phyloP scores from a whole-genome alignment of 2,113 vertebrate species.

The Passerina amoena region DNA sequence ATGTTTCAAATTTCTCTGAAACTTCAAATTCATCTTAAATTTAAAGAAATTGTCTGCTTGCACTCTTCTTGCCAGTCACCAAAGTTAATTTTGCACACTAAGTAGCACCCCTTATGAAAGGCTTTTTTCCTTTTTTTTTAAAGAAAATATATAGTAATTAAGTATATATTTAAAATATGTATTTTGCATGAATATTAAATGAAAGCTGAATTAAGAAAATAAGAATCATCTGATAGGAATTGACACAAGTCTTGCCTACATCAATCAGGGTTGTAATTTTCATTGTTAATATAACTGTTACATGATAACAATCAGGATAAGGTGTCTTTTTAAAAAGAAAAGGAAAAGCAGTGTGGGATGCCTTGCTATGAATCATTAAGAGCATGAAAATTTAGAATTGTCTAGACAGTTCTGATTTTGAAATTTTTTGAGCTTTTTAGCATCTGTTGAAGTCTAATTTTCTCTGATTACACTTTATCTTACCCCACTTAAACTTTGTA shows the following conservation, averaged over 20 bases:
- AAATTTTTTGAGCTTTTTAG: neutral
- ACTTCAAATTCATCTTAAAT: neutral
- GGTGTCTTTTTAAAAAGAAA: neutral
- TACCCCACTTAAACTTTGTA: neutral
- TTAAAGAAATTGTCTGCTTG: neutral
- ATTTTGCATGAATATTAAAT: neutral
- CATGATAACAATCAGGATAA: neutral
- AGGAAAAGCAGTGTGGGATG: neutral
- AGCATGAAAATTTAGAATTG: neutral
- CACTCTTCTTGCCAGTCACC: neutral
- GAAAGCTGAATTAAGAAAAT: neutral
- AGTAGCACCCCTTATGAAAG: neutral
- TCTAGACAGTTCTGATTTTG: neutral
- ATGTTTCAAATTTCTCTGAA: neutral
- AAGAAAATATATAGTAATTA: neutral
- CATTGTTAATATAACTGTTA: neutral
- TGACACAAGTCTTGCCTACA: neutral
- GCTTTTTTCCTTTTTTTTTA: neutral
- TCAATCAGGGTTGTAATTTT: neutral
- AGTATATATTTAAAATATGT: neutral
- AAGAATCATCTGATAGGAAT: neutral
- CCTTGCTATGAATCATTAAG: neutral
- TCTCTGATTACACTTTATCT: neutral
- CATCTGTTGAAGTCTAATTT: neutral
- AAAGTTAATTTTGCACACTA: neutral